Evolutionary conservation across 2,797 vertebrate genomes (phyloP), one percentile per base, ranked within the genome.

Genomic region (Melanotaenia parkinsoni): DNA sequence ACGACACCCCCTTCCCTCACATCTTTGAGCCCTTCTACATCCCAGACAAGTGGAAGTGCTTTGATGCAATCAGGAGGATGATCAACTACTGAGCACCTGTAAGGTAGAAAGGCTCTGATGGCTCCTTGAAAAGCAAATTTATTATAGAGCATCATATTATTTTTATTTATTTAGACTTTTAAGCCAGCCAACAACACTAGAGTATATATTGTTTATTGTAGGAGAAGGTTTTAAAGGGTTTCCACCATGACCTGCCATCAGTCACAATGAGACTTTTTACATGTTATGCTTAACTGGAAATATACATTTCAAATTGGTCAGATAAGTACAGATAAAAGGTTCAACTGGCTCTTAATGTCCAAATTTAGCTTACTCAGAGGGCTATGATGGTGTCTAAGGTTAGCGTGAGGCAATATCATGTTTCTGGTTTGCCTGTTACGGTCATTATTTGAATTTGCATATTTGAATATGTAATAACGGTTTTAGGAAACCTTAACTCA

Each of bases 41-140:
- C 93, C 98, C 98, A 77, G 98, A 99, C 91, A 99, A 99, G 90
- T 99, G 98, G 98, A 99, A 99, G 88, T 99, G 98, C 87, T 99
- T 99, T 54, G 98, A 99, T 1, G 96, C 96, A 24, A 93, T 99
- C 81, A 96, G 94, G 84, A 96, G 84, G 88, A 99, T 99, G 97
- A 98, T 99, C 86, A 98, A 97, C 91, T 99, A 96, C 89, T 99
- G 88, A 98, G 58, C 11, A 40, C 61, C 54, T 3, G 24, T 71
- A 60, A 88, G 90, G 91, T 92, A 91, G 3, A 28, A 70, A 47
- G 30, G 32, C 50, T 51, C 20, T 33, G 8, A 40, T 47, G 11
- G 38, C 30, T 64, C 30, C 7, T 47, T 63, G 63, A 70, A 12
- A 80, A 67, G 43, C 9, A 18, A 73, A 69, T 50, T 73, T 18